Base-by-base conservation (phyloP, 2,888 invertebrate species). In the Clistopyga incitator region DNA sequence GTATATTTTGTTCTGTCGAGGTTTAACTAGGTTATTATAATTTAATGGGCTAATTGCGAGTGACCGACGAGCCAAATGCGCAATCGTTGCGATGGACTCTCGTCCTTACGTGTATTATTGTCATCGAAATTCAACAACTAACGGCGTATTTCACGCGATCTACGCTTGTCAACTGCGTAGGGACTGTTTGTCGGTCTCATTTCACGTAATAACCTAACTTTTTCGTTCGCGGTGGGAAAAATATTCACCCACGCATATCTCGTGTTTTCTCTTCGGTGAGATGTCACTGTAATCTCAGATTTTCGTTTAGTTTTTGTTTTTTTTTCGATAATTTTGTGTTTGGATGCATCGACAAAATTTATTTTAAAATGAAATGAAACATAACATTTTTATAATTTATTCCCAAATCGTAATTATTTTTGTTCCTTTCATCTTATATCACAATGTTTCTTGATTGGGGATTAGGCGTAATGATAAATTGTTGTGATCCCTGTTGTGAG, bases 121-220 rank as follows among this genome's bases (percentile, higher is more conserved):
- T 29, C 59, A 23, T 38, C 59, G 13, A 6, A 11, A 56, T 25
- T 10, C 13, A 34, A 11, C 18, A 20, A 4, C 15, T 20, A 54
- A 71, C 38, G 54, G 34, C 70, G 42, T 38, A 67, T 56, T 45
- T 25, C 42, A 38, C 34, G 13, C 13, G 3, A 25, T 6, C 29
- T 6, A 15, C 47, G 25, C 50, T 68, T 25, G n/a, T 71, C 18
- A 56, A 82, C 20, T 76, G 78, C 74, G 78, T 70, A 75, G 20
- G 56, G 54, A 25, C 68, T 15, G 56, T 52, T 42, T 20, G 52
- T 78, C 78, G 67, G 65, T 6, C 6, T 54, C 13, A 25, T 61
- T 52, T 79, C 76, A 77, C 76, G 65, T 72, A 71, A 83, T 72
- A 79, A 68, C 71, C 56, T 76, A 61, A 78, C 70, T 78, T 78